These are phyloP conservation scores for Platorchestia sp. DNA, from an alignment of 1,140 invertebrate genomes.

Conservation along the genomic window DNA sequence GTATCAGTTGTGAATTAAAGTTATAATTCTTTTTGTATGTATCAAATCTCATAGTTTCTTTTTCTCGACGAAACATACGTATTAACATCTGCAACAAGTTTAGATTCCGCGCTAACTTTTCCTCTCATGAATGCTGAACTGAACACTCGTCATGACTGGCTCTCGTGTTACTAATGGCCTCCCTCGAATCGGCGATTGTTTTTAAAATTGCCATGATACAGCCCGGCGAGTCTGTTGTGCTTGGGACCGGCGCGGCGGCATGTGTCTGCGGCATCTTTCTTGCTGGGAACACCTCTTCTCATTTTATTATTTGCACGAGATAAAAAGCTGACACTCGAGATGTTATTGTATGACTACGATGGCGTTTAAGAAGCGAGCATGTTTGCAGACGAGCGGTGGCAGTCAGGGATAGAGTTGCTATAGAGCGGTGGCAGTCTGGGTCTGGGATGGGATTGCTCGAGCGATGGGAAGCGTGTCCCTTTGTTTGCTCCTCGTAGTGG, in stretches of 20 bases:
- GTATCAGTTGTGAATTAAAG: background rate
- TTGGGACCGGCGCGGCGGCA: background rate
- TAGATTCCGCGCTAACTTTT: background rate
- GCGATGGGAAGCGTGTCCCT: background rate
- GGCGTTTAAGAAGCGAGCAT: conserved; percentile 24
- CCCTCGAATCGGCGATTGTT: background rate
- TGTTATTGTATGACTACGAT: conserved; percentile 17
- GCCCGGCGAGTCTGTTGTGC: background rate
- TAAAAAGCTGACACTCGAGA: conserved; percentile 3
- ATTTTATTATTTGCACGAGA: background rate
- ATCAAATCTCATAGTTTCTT: background rate
- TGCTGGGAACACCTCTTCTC: background rate
- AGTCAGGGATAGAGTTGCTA: background rate
- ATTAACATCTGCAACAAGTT: background rate
- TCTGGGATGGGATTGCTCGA: background rate
- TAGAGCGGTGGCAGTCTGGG: background rate
- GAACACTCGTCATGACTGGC: background rate
- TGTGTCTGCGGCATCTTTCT: background rate
- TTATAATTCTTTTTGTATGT: background rate
- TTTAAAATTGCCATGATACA: background rate
- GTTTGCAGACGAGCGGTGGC: conserved; percentile 28
- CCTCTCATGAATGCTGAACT: background rate
- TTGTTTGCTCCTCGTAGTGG: background rate
- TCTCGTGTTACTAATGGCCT: background rate
- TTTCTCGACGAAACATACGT: background rate